A percentile compares a stretch with the other conserved stretches of the same genome.
These are phyloP conservation scores for Hemicordylus capensis DNA, from an alignment of 2,113 vertebrate species.

Conservation along the genomic window DNA sequence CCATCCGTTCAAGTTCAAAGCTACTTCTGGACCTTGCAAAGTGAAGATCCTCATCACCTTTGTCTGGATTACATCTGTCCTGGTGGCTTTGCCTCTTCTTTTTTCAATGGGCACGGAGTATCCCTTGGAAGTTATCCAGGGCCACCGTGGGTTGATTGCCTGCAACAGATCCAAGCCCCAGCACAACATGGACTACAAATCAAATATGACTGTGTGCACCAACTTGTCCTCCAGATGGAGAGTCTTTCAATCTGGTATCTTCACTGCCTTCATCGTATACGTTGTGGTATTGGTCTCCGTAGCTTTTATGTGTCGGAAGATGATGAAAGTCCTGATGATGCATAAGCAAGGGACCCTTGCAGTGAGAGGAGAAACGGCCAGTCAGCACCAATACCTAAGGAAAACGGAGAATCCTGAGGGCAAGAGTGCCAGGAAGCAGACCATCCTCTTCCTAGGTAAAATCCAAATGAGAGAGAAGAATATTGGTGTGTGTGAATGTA, in stretches of 20 bases:
- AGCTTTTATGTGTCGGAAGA: slow-evolving; percentile 89
- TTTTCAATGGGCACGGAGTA: slow-evolving; percentile 88
- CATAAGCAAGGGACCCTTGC: slow-evolving; percentile 58
- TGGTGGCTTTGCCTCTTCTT: slow-evolving; percentile 88
- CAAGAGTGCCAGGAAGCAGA: slow-evolving; percentile 86
- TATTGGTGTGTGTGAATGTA: not conserved
- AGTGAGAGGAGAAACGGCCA: not conserved
- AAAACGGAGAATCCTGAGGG: slow-evolving; percentile 75
- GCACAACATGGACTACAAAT: slow-evolving; percentile 37
- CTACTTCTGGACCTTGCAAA: slow-evolving; percentile 69
- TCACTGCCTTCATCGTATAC: slow-evolving; percentile 86
- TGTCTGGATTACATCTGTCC: slow-evolving; percentile 85
- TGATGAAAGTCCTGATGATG: slow-evolving; percentile 82
- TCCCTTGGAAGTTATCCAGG: slow-evolving; percentile 64
- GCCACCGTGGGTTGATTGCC: rapidly evolving
- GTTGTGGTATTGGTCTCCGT: slow-evolving; percentile 83
- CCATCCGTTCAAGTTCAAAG: slow-evolving; percentile 89
- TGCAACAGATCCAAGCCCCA: slow-evolving; percentile 28
- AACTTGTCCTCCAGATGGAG: slow-evolving; percentile 84
- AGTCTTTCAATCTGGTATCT: slow-evolving; percentile 87
- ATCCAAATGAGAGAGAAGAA: not conserved
- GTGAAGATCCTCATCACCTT: slow-evolving; percentile 85
- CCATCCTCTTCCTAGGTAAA: slow-evolving; percentile 88
- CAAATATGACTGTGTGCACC: slow-evolving; percentile 92
- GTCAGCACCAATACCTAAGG: slow-evolving; percentile 47